phyloP scores from a whole-genome alignment of 1,140 invertebrate species.

The Zaprionus gabonicus region DNA sequence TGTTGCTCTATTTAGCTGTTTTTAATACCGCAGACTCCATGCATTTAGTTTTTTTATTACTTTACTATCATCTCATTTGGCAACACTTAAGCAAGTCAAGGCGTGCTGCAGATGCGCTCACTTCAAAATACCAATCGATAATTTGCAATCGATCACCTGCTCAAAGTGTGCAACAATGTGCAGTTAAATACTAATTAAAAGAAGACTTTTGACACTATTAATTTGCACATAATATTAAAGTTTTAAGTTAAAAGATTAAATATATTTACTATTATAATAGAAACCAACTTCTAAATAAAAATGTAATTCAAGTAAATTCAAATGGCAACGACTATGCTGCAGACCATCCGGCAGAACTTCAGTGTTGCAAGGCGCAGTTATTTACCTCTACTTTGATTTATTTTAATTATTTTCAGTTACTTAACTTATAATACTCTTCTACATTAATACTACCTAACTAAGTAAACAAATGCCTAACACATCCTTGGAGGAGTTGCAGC shows the following conservation, averaged over 20 bases:
- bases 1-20: too few species aligned
- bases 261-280: too few species aligned
- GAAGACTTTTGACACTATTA: not conserved
- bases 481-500: not conserved
- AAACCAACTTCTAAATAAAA: not conserved
- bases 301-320: not conserved
- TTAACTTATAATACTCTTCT: too few species aligned
- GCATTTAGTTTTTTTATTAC: too few species aligned
- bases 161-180: not conserved
- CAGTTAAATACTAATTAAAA: not conserved
- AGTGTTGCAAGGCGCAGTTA: slow-evolving; percentile 5
- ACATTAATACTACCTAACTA: too few species aligned
- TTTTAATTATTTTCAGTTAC: too few species aligned
- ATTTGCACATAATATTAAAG: not conserved
- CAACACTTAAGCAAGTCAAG: too few species aligned
- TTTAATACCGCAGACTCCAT: too few species aligned
- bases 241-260: too few species aligned
- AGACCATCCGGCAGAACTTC: slow-evolving; percentile 26
- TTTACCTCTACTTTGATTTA: too few species aligned
- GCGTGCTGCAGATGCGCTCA: not conserved
- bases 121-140: not conserved
- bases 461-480: not conserved
- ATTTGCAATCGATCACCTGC: not conserved
- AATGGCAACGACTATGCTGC: slow-evolving; percentile 23
- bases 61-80: too few species aligned